Conservation (phyloP, 64 coral and sea anemone genomes). For the Stichodactyla helianthus region DNA sequence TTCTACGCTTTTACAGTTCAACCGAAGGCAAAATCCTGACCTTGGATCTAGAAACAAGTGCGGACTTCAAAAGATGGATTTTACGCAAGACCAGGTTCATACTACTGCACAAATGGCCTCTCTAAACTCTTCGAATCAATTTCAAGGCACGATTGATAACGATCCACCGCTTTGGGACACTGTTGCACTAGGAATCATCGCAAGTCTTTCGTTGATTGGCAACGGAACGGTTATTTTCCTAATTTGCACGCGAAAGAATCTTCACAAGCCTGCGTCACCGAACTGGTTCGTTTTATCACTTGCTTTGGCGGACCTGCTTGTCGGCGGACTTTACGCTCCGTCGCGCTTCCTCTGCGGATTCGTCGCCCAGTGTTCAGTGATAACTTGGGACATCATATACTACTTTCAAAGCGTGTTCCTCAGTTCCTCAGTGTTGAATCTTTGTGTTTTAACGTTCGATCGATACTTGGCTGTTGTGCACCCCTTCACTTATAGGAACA, state of each 20-base stretch:
- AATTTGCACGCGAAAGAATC: background rate
- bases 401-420: conserved; percentile 9
- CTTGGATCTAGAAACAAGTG: background rate
- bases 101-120: background rate
- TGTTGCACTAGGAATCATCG: background rate
- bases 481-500: conserved; percentile 9
- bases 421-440: conserved; percentile 17
- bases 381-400: background rate
- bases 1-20: background rate
- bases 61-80: background rate
- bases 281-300: conserved; percentile 33
- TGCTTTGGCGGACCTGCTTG: conserved; percentile 1
- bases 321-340: background rate
- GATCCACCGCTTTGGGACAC: background rate
- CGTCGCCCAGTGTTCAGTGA: background rate
- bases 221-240: conserved; percentile 10
- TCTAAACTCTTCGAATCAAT: background rate
- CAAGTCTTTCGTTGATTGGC: background rate
- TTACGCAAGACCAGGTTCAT: background rate
- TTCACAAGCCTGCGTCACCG: background rate
- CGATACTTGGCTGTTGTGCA: conserved; percentile 30
- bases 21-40: background rate
- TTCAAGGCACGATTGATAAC: background rate
- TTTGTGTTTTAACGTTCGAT: conserved; percentile 29
- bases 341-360: background rate